A percentile compares a stretch with the other conserved stretches of the same genome.
These are phyloP conservation scores for Eudasyphora cyanicolor DNA, from an alignment of 2,888 invertebrate species.

Conservation along the genomic window DNA sequence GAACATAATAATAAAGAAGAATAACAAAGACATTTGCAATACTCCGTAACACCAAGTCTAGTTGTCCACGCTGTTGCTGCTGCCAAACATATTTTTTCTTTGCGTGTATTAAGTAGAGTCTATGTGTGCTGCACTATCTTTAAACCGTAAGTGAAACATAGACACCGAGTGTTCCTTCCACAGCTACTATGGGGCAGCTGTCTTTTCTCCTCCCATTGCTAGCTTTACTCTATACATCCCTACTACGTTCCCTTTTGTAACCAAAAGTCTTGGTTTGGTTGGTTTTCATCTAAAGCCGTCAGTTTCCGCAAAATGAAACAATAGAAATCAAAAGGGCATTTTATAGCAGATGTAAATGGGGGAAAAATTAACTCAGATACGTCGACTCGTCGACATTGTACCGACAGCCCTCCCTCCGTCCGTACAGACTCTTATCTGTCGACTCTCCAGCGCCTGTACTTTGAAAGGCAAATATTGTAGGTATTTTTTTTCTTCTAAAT, in stretches of 20 bases:
- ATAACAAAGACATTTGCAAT: too few species aligned
- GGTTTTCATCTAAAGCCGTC: slow-evolving; percentile 25
- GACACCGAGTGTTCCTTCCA: slow-evolving; percentile 50
- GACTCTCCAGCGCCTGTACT: not conserved
- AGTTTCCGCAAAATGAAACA: slow-evolving; percentile 45
- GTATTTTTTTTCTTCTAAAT: too few species aligned
- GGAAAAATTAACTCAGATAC: slow-evolving; percentile 47
- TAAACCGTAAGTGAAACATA: slow-evolving; percentile 35
- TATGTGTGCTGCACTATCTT: not conserved
- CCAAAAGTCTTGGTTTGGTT: not conserved
- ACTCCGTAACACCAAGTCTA: not conserved
- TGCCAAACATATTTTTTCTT: too few species aligned
- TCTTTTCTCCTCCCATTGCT: not conserved
- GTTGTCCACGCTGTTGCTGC: not conserved
- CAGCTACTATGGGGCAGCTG: not conserved
- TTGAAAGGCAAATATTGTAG: not conserved
- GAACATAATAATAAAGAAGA: too few species aligned
- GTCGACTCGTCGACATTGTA: not conserved
- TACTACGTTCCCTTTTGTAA: not conserved
- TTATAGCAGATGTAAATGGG: slow-evolving; percentile 40
- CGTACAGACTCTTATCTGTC: not conserved
- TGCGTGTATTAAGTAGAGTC: too few species aligned
- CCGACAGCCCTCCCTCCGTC: not conserved
- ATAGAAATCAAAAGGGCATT: slow-evolving; percentile 63
- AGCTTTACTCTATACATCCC: too few species aligned